Evolutionary conservation across 2,888 invertebrate genomes (phyloP).

Genomic region (Chironomus tentans): DNA sequence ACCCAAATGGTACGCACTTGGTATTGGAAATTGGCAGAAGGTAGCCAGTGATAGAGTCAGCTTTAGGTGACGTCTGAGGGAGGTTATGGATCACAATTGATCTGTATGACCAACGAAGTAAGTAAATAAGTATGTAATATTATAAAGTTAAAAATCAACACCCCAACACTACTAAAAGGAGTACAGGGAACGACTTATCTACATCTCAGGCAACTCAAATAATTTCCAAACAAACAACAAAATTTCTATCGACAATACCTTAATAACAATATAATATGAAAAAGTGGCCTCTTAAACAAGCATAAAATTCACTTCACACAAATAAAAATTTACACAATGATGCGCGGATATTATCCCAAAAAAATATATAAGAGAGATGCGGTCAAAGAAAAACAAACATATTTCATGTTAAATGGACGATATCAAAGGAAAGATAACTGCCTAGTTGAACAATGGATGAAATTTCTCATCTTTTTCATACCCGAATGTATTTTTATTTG

Average conservation of each 20-base stretch:
- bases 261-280: neutral
- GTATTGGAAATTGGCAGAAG: no score
- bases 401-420: slow-evolving; percentile 13
- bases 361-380: neutral
- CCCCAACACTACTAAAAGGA: no score
- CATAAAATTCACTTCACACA: slow-evolving; percentile 13
- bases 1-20: no score
- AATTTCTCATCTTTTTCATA: neutral
- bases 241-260: neutral
- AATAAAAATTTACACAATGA: slow-evolving; percentile 9
- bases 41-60: no score
- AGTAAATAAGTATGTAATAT: no score
- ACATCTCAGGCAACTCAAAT: no score
- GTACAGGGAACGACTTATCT: no score
- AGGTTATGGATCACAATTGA: no score
- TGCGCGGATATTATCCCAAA: slow-evolving; percentile 12
- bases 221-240: no score
- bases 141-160: no score
- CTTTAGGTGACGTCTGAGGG: no score
- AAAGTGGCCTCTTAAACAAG: neutral
- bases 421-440: slow-evolving; percentile 16
- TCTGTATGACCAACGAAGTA: no score
- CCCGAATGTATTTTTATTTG: neutral
- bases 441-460: slow-evolving; percentile 1
- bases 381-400: slow-evolving; percentile 3